Evolutionary conservation across 2,797 vertebrate species (phyloP), one percentile per base, ranked within the genome.

Genomic region (Aeoliscus strigatus): DNA sequence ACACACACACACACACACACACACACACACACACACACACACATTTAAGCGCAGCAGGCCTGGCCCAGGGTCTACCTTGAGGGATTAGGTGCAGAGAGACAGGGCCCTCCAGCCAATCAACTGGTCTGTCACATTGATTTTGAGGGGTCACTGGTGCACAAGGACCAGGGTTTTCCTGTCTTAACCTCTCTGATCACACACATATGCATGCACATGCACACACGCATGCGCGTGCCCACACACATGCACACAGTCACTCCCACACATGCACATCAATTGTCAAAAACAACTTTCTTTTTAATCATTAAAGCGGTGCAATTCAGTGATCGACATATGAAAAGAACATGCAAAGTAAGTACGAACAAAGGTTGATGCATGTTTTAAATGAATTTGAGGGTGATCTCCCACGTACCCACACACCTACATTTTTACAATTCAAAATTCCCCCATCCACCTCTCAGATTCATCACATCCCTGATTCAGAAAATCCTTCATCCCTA

Each of bases 81-180:
- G 79, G 86, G 87, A 90, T 89, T 89, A 89, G 77, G 83, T 85
- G 87, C 66, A 81, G 86, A 87, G 75, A 87, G 86, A 87, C 85
- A 82, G 86, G 85, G 84, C 86, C 86, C 82, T 87, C 86, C 78
- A 85, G 86, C 86, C 83, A 88, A 86, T 88, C 83, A 85, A 67
- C 70, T 70, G 55, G 67, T 83, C 80, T 86, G 85, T 87, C 87
- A 88, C 85, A 85, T 87, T 81, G 84, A 86, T 89, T 86, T 85
- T 88, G 70, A 85, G 73, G 85, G 84, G 86, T 85, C 77, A 85
- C 66, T 72, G 66, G 70, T 66, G 70, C 87, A 89, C 84, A 88
- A 89, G 88, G 77, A 78, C 75, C 85, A 87, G 87, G 80, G 83
- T 78, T 86, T 87, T 88, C 86, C 86, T 86, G 87, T 84, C 77